These are phyloP conservation scores for Anser cygnoides DNA, from an alignment of 2,113 vertebrate genomes.

Conservation along the genomic window DNA sequence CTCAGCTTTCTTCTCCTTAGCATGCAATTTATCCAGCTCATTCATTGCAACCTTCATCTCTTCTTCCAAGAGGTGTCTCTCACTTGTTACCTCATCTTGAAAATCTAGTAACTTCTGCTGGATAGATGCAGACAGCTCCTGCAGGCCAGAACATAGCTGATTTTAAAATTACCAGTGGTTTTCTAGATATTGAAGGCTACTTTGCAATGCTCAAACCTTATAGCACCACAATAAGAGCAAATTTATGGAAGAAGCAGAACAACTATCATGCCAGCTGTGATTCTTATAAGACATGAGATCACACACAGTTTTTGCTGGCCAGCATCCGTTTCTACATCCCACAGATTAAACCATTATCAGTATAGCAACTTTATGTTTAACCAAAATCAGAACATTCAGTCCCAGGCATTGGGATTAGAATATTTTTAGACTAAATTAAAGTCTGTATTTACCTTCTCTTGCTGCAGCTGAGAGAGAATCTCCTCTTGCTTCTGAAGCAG, in stretches of 20 bases:
- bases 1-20: conserved; percentile 77
- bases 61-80: conserved; percentile 76
- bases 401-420: background rate
- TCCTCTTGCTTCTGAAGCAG: conserved; percentile 77
- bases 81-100: conserved; percentile 78
- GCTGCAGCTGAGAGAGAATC: conserved; percentile 73
- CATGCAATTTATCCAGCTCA: conserved; percentile 85
- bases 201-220: background rate
- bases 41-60: conserved; percentile 85
- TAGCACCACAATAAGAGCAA: background rate
- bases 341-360: background rate
- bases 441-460: conserved; percentile 82
- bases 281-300: background rate
- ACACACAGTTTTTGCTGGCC: background rate
- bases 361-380: background rate
- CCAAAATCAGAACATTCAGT: background rate
- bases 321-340: background rate
- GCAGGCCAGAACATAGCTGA: background rate
- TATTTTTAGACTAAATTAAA: background rate
- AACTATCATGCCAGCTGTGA: background rate
- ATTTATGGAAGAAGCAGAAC: background rate
- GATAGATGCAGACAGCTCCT: conserved; percentile 81
- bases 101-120: conserved; percentile 77
- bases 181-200: background rate
- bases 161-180: background rate